Evolutionary conservation across 2,888 invertebrate genomes (phyloP).

Genomic region (Scrobipalpa costella): DNA sequence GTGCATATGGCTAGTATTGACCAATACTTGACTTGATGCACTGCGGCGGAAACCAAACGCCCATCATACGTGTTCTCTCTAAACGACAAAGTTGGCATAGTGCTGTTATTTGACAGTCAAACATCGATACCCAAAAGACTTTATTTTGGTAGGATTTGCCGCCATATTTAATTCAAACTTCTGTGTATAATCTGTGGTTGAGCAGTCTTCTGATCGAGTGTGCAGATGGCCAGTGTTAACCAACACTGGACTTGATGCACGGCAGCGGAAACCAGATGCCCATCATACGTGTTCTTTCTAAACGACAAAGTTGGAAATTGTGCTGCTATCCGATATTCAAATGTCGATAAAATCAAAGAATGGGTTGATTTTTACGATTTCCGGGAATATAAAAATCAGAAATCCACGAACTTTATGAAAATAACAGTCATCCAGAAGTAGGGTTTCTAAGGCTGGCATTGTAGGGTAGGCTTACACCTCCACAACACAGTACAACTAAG

Average conservation of each 20-base stretch:
- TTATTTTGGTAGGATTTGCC: too few relatives aligned
- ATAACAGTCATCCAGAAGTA: too few relatives aligned
- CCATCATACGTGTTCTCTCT: neutral
- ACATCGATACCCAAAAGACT: too few relatives aligned
- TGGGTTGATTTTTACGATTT: too few relatives aligned
- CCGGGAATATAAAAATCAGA: too few relatives aligned
- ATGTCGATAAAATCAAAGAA: too few relatives aligned
- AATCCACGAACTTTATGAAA: too few relatives aligned
- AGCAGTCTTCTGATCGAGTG: neutral
- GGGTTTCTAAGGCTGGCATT: too few relatives aligned
- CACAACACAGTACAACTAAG: too few relatives aligned
- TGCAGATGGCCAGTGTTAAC: conserved; percentile 3
- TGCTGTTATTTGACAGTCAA: neutral
- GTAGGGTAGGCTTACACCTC: too few relatives aligned
- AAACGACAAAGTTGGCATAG: conserved; percentile 3
- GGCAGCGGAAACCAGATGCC: conserved; percentile 1
- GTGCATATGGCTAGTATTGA: neutral
- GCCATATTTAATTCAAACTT: too few relatives aligned
- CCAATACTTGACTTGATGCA: neutral
- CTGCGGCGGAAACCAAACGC: neutral
- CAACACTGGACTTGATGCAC: neutral
- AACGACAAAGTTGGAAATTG: conserved; percentile 5
- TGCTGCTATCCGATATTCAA: neutral
- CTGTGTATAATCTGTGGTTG: neutral
- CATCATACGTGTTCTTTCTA: neutral